Evolutionary conservation across 2,113 vertebrate genomes (phyloP), one percentile per base, ranked within the genome.

Genomic region (Oxygymnocypris stewartii): DNA sequence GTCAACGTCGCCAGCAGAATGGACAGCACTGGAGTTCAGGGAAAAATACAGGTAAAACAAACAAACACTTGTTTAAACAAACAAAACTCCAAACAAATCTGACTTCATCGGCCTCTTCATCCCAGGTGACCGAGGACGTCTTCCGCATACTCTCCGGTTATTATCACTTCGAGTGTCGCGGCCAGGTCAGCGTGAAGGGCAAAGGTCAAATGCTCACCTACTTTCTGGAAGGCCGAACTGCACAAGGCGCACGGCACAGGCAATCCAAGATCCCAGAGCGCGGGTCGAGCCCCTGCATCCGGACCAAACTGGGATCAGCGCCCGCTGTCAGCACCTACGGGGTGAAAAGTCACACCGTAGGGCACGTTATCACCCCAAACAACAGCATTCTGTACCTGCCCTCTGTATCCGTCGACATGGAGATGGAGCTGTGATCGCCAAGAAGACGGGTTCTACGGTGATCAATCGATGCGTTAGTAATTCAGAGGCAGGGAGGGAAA

Each of bases 141-240:
- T 93, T 98, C 71, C 95, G 97, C 57, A 92, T 99, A 90, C 94
- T 99, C 89, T 93, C 92, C 13, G 88, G 94, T 87, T 87, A 93
- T 88, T 99, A 98, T 49, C 94, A 94, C 84, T 98, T 99, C 0
- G 88, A 95, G 25, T 99, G 98, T 92, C 96, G 98, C 0, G 98
- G 98, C 69, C 97, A 98, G 92, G 98, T 99, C 93, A 99, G 97
- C 14, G 98, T 99, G 65, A 99, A 99, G 94, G 98, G 98, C 92
- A 99, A 99, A 95, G 98, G 98, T 1, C 97, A 99, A 94, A 99
- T 99, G 98, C 92, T 99, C 74, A 99, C 98, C 0, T 99, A 99
- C 93, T 97, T 99, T 92, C 95, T 99, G 84, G 97, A 99, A 90
- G 96, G 97, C 88, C 96, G 95, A 87, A 86, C 90, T 0, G 92